Evolutionary conservation across 2,797 vertebrate species (phyloP).

Genomic region (Microctenopoma lineatum): DNA sequence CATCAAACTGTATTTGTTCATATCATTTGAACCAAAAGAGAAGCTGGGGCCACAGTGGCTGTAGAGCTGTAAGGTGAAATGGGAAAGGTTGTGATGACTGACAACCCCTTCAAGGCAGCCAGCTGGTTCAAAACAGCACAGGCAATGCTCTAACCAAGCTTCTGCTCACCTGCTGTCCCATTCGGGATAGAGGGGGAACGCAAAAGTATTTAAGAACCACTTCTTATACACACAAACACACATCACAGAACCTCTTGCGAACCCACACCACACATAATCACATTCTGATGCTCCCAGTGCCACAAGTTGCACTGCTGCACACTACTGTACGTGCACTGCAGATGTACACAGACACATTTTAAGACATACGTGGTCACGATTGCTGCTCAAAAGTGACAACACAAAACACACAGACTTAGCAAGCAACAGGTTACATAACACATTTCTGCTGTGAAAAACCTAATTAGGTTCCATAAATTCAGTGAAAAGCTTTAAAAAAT

Average conservation of each 20-base stretch:
- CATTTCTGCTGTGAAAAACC: conserved; percentile 17
- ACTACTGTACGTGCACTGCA: conserved; percentile 3
- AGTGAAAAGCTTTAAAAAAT: conserved; percentile 10
- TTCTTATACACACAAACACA: conserved; percentile 69
- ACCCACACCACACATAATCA: conserved; percentile 45
- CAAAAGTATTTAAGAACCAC: conserved; percentile 84
- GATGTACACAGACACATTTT: conserved; percentile 34
- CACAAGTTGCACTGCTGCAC: conserved; percentile 12
- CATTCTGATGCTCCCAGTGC: conserved; percentile 37
- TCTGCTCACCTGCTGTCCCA: conserved; percentile 91
- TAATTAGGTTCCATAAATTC: conserved; percentile 41
- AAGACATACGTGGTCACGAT: conserved; percentile 25
- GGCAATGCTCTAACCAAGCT: conserved; percentile 82
- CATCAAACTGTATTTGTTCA: conserved; percentile 79
- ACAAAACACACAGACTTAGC: conserved; percentile 23
- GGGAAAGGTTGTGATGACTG: conserved; percentile 81
- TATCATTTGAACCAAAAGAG: conserved; percentile 65
- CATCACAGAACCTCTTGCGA: conserved; percentile 44
- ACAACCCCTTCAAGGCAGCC: conserved; percentile 81
- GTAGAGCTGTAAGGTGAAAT: conserved; percentile 78
- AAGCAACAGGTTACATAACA: conserved; percentile 33
- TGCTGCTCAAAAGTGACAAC: conserved; percentile 30
- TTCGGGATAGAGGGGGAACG: conserved; percentile 84
- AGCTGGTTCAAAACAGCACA: conserved; percentile 77
- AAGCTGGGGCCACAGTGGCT: conserved; percentile 68